A percentile compares a stretch with the other conserved stretches of the same genome.
Conservation (phyloP, 2,888 invertebrate species). For the Mylabris sibirica region DNA sequence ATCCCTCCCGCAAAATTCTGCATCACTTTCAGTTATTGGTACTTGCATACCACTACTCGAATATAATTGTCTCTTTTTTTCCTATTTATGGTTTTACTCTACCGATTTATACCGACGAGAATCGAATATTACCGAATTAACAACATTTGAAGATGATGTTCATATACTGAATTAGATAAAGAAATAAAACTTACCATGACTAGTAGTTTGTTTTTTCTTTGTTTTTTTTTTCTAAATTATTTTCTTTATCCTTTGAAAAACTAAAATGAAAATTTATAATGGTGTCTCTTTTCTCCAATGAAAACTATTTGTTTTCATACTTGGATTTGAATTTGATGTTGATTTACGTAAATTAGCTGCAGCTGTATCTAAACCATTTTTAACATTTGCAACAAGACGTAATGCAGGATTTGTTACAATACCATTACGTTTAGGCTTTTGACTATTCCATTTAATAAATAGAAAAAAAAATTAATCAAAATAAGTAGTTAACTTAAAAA, state of each 20-base stretch:
- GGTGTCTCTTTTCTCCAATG: slow-evolving; percentile 89
- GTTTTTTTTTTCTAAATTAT: neutral
- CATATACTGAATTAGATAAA: no score
- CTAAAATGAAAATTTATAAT: slow-evolving; percentile 56
- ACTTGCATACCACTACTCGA: no score
- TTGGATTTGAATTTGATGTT: slow-evolving; percentile 68
- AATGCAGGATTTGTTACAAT: slow-evolving; percentile 88
- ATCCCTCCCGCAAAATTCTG: no score
- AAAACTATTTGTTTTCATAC: slow-evolving; percentile 77
- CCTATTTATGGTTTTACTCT: no score
- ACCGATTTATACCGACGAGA: no score
- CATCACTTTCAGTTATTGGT: no score
- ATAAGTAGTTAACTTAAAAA: no score
- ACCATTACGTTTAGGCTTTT: slow-evolving; percentile 80
- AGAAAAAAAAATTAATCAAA: slow-evolving; percentile 5
- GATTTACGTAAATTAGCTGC: slow-evolving; percentile 70
- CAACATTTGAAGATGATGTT: no score
- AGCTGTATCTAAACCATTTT: slow-evolving; percentile 74
- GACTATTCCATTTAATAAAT: no score
- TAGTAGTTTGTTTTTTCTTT: neutral
- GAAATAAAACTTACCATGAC: slow-evolving; percentile 37
- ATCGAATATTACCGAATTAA: no score
- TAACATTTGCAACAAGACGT: slow-evolving; percentile 79
- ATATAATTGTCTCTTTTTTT: no score
- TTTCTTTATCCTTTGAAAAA: neutral